Conservation (phyloP, 2,888 invertebrate species). For the Nephrotoma appendiculata region DNA sequence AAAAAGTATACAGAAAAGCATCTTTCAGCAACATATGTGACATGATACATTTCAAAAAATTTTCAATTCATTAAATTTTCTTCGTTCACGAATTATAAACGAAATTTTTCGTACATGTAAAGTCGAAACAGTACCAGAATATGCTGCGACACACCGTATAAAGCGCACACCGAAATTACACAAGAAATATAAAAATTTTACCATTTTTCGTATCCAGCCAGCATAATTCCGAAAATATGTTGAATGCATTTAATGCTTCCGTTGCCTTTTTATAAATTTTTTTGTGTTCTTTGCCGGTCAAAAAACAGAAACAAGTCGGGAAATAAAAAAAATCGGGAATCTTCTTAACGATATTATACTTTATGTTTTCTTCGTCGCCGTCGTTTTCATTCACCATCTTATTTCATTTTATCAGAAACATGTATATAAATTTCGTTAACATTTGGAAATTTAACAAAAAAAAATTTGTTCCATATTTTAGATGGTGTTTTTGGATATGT, state of each 20-base stretch:
- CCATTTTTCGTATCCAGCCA: not conserved
- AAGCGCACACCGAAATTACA: not conserved
- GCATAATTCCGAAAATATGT: not conserved
- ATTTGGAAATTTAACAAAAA: not conserved
- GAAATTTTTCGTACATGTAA: not conserved
- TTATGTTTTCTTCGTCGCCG: not conserved
- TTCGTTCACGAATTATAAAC: not conserved
- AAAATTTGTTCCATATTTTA: not conserved
- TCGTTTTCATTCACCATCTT: not conserved
- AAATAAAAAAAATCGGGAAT: not conserved
- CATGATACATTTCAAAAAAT: not conserved
- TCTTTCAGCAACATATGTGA: not conserved
- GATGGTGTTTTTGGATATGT: not conserved
- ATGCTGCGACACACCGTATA: not conserved
- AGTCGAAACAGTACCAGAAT: not conserved
- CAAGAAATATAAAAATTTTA: not conserved
- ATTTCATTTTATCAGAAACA: not conserved
- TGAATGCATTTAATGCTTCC: not conserved
- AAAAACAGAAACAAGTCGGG: not conserved
- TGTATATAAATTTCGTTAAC: not conserved
- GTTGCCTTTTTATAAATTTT: not conserved
- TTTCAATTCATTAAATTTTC: not conserved
- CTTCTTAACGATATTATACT: not conserved
- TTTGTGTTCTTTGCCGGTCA: not conserved
- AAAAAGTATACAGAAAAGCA: not conserved